Base-by-base conservation (phyloP, 2,888 invertebrate species). In the Drosophila siamana region DNA sequence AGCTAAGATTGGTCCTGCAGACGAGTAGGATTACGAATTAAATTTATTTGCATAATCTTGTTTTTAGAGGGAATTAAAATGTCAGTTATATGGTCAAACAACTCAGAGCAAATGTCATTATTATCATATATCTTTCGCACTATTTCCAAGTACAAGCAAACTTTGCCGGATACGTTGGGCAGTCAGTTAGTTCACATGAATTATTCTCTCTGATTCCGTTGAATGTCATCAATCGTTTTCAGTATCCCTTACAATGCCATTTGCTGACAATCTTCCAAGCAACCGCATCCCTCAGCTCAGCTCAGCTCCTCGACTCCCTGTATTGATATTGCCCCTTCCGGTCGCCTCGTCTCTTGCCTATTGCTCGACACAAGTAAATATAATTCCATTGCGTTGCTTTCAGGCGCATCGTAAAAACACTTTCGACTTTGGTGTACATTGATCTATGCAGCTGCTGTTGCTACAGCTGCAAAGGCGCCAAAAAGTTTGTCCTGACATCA, bases 401-500 rank as follows among this genome's bases (percentile, higher is more conserved):
- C 56, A 46, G 54, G 38, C 44, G 64, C 63, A 70, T 46, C 46
- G 65, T 55, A 46, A 56, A 60, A 68, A 74, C 74, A 68, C 60
- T 73, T 74, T 78, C 41, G 52, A 63, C 43, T 63, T 74, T 43
- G 33, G 51, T 55, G 54, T 59, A 46, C 74, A 74, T 78, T 74
- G 74, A 74, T 73, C 78, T 78, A 63, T 67, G 75, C 75, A 73
- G 41, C 77, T 63, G 70, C 43, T 50, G 46, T 15, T 59, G 33
- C 8, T 46, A 44, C 7, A 56, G 54, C 51, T 51, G 51, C 55
- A 46, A 46, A 70, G 71, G 68, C 78, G 62, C 69, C 82, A 85
- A 86, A 59, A 87, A 85, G 75, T 85, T 87, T 67, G 86, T 63
- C 80, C 84, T 69, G 69, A 60, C 69, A 77, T 57, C 76, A 57